Percentiles rank a stretch among this genome's conserved stretches.
Evolutionary conservation across 1,140 invertebrate species (phyloP).

Genomic region (Microplitis demolitor): DNA sequence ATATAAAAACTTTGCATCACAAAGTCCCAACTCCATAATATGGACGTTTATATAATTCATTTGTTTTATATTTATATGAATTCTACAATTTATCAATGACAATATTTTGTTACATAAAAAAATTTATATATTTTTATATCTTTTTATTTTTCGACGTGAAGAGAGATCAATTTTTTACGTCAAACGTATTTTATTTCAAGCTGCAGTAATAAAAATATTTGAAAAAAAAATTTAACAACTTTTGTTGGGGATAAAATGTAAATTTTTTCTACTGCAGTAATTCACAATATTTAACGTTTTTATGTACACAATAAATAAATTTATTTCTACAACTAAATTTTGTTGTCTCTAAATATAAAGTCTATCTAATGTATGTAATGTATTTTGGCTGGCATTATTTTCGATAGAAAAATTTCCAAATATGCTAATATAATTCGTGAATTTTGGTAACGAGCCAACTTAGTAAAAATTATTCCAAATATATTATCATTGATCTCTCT

Average conservation of each 20-base stretch:
- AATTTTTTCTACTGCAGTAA: neutral
- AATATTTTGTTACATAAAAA: too few species aligned
- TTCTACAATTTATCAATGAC: too few species aligned
- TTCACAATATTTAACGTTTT: neutral
- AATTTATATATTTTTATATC: too few species aligned
- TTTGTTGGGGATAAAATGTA: neutral
- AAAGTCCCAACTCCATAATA: constrained; percentile 18
- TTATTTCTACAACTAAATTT: neutral
- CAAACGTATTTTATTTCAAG: neutral
- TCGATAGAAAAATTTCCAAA: constrained; percentile 18
- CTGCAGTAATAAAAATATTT: constrained; percentile 3
- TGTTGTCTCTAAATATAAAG: neutral
- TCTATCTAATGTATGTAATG: neutral
- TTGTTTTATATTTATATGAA: too few species aligned
- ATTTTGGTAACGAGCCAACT: constrained; percentile 29
- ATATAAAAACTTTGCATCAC: constrained; percentile 22
- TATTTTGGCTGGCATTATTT: constrained; percentile 13
- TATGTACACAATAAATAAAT: neutral
- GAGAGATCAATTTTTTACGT: too few species aligned
- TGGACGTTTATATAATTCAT: neutral
- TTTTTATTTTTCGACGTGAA: too few species aligned
- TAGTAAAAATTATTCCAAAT: constrained; percentile 20
- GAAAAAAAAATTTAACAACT: neutral
- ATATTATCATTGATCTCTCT: constrained; percentile 2
- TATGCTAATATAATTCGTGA: constrained; percentile 31